Base-by-base conservation (phyloP, 1,140 invertebrate genomes). In the Psix sp. region DNA sequence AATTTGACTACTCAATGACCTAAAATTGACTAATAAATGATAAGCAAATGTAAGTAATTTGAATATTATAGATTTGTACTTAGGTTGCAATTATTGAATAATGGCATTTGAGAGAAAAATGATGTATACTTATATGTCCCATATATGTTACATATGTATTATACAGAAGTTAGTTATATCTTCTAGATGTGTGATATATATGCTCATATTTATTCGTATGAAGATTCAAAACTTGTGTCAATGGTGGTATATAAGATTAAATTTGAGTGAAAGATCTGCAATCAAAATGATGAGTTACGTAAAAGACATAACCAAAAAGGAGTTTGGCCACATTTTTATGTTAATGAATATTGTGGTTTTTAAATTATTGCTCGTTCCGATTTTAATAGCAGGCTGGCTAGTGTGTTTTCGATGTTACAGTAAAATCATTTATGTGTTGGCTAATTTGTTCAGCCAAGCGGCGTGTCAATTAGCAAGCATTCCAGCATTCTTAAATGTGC, bases 351-450 rank as follows among this genome's bases (percentile, higher is more conserved):
- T 65, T 40, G 46, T 54, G 11, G 2, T 13, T 49, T 60, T 51
- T 31, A 46, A 59, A 33, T 54, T 54, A 48, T 54, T 54, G 29
- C 26, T 43, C 54, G 46, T 45, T 43, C 56, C 59, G 45, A 40
- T 60, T 59, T 43, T 35, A 1, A 46, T 54, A 17, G 40, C 60
- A 54, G 29, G 20, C 17, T 17, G 18, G 18, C 20, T 46, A 29
- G 39, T 60, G 56, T 60, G n/a, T 62, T 66, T 74, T 66, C 39
- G 39, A 66, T 65, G 60, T 73, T 60, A 59, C 39, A 73, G 56
- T 73, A 74, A 74, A 67, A 74, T 48, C 48, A 21, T 74, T 74
- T 66, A 31, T 74, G 48, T 74, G 70, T 60, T 56, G 29, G 14
- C 49, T 67, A 67, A 74, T 67, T 66, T 67, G 49, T 52, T 51